These are phyloP conservation scores for Lithobius niger DNA, from an alignment of 1,140 invertebrate species.

Conservation along the genomic window DNA sequence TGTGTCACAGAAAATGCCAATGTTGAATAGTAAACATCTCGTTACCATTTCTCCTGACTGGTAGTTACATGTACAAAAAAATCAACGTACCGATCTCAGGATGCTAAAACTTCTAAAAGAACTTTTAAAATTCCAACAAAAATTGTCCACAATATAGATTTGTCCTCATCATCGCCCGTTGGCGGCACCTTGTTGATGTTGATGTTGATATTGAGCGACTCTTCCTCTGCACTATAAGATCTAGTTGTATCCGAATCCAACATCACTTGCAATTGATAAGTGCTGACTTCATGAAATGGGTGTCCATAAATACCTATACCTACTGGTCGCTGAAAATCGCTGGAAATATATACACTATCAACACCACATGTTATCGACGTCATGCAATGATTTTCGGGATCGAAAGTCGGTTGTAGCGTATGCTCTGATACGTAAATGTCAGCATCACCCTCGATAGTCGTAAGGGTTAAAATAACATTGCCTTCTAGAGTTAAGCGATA, in stretches of 20 bases:
- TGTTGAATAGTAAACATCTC: too few species aligned
- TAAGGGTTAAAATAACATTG: slow-evolving; percentile 35
- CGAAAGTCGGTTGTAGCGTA: slow-evolving; percentile 38
- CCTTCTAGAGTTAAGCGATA: slow-evolving; percentile 40
- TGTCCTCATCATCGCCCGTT: slow-evolving; percentile 17
- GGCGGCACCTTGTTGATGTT: background rate
- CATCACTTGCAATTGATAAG: slow-evolving; percentile 38
- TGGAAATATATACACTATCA: slow-evolving; percentile 41
- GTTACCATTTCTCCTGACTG: too few species aligned
- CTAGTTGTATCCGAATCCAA: slow-evolving; percentile 12
- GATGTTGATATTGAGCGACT: background rate
- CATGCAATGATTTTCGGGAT: slow-evolving; percentile 41
- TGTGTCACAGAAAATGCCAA: too few species aligned
- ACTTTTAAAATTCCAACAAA: slow-evolving; percentile 28
- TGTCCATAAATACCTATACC: slow-evolving; percentile 47
- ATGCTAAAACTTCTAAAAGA: slow-evolving; percentile 27
- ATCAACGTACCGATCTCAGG: too few species aligned
- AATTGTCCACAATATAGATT: slow-evolving; percentile 26
- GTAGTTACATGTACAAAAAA: too few species aligned
- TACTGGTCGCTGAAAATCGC: slow-evolving; percentile 41
- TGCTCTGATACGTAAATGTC: slow-evolving; percentile 46
- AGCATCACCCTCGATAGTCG: slow-evolving; percentile 39
- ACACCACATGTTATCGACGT: slow-evolving; percentile 46
- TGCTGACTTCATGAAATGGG: slow-evolving; percentile 37
- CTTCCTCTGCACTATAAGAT: slow-evolving; percentile 18